Percentiles rank a stretch among this genome's conserved stretches.
Evolutionary conservation across 64 coral and sea anemone genomes (phyloP).

Genomic region (Stylophora pistillata): DNA sequence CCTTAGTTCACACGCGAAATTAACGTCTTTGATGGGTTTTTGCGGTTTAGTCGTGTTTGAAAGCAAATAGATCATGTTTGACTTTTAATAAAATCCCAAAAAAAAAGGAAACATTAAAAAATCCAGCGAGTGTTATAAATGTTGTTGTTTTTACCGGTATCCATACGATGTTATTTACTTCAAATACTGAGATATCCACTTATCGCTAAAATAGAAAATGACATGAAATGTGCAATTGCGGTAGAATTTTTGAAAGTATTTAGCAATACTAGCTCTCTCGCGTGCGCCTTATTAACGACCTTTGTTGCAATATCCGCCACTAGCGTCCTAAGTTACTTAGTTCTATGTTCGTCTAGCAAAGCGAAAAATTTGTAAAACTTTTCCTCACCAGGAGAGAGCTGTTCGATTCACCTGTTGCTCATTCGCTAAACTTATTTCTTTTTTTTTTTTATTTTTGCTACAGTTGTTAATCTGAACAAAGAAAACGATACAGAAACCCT

Average conservation of each 20-base stretch:
- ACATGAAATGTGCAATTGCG: background rate
- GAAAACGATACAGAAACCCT: too few species aligned
- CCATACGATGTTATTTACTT: too few species aligned
- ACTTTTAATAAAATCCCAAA: background rate
- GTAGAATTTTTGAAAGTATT: background rate
- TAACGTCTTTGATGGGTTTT: background rate
- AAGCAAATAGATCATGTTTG: conserved; percentile 5
- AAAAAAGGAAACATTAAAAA: background rate
- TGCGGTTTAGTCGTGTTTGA: background rate
- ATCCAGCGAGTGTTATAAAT: background rate
- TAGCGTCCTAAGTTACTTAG: background rate
- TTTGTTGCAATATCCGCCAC: background rate
- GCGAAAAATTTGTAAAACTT: background rate
- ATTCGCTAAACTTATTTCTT: too few species aligned
- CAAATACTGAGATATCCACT: too few species aligned
- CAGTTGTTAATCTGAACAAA: too few species aligned
- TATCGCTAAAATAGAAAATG: background rate
- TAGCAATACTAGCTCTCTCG: background rate
- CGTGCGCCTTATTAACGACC: background rate
- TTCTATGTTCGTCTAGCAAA: background rate
- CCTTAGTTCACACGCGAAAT: background rate
- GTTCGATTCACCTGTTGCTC: background rate
- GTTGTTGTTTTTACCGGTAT: background rate
- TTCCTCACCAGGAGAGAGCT: background rate
- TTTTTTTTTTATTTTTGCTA: too few species aligned